A percentile compares a stretch with the other conserved stretches of the same genome.
Evolutionary conservation across 2,888 invertebrate genomes (phyloP).

Genomic region (Drosophila anomalata): DNA sequence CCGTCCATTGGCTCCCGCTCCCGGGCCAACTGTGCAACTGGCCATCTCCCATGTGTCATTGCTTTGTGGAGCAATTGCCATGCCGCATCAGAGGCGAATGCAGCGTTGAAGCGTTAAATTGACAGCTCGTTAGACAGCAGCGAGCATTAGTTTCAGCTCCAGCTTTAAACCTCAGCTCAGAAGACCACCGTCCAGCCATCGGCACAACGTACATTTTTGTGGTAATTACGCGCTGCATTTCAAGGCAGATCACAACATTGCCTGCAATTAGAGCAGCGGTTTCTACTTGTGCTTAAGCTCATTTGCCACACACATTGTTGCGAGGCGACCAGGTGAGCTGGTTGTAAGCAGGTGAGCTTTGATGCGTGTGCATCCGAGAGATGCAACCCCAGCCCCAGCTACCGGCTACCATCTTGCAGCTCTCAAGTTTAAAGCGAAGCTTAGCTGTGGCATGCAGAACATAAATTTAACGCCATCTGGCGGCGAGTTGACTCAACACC

Average conservation of each 20-base stretch:
- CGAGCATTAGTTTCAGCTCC: constrained; percentile 45
- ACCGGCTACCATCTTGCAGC: background rate
- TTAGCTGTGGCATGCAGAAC: constrained; percentile 49
- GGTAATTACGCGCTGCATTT: constrained; percentile 71
- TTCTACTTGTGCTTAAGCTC: constrained; percentile 65
- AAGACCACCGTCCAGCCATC: constrained; percentile 28
- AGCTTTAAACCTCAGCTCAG: constrained; percentile 21
- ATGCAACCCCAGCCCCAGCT: background rate
- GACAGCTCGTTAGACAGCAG: constrained; percentile 78
- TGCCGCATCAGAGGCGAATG: constrained; percentile 65
- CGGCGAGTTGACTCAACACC: constrained; percentile 27
- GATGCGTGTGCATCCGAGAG: constrained; percentile 37
- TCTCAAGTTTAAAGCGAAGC: background rate
- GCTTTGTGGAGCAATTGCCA: constrained; percentile 76
- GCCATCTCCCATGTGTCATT: constrained; percentile 65
- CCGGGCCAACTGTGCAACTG: constrained; percentile 2
- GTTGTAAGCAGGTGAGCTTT: constrained; percentile 26
- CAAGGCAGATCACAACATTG: constrained; percentile 58
- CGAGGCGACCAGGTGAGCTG: constrained; percentile 14
- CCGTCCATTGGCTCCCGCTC: constrained; percentile 18
- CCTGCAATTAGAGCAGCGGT: constrained; percentile 75
- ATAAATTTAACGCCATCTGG: constrained; percentile 45
- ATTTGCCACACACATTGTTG: constrained; percentile 74
- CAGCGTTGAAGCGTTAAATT: constrained; percentile 79
- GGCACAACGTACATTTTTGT: constrained; percentile 61